Percentiles rank a stretch among this genome's conserved stretches.
These are phyloP conservation scores for Coenonympha arcania DNA, from an alignment of 2,888 invertebrate species.

Conservation along the genomic window DNA sequence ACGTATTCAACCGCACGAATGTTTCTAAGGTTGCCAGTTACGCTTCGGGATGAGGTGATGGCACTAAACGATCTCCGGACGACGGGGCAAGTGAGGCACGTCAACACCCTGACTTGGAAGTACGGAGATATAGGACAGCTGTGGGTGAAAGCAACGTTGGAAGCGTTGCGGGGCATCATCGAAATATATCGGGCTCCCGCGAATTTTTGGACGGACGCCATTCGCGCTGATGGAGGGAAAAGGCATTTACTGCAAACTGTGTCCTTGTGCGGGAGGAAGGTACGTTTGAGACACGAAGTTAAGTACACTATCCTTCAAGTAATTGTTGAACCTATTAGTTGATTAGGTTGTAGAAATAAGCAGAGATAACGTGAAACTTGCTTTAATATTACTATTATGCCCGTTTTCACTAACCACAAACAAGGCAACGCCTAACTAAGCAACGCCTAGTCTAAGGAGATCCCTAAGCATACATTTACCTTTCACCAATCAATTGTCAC, in stretches of 20 bases:
- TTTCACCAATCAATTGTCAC: no score
- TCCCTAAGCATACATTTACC: no score
- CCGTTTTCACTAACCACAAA: no score
- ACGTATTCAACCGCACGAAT: constrained; percentile 37
- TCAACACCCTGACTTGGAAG: constrained; percentile 59
- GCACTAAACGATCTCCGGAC: constrained; percentile 52
- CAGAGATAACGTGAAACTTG: no score
- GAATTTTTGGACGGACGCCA: constrained; percentile 71
- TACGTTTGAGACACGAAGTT: no score
- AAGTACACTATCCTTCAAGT: no score
- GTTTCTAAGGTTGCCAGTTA: constrained; percentile 46
- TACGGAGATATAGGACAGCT: constrained; percentile 59
- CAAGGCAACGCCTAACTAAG: no score
- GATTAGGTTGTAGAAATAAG: no score
- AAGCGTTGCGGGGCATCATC: constrained; percentile 45
- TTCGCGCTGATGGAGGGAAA: constrained; percentile 71
- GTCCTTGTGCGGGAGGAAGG: constrained; percentile 80
- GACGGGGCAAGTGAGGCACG: constrained; percentile 47
- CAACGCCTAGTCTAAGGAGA: no score
- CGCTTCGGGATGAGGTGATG: constrained; percentile 47
- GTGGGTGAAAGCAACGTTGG: constrained; percentile 50
- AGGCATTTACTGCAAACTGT: constrained; percentile 76
- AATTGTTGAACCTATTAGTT: no score
- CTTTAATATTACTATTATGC: no score
- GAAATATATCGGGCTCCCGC: constrained; percentile 58